phyloP scores from a whole-genome alignment of 2,888 invertebrate species.

The Hesperia comma region DNA sequence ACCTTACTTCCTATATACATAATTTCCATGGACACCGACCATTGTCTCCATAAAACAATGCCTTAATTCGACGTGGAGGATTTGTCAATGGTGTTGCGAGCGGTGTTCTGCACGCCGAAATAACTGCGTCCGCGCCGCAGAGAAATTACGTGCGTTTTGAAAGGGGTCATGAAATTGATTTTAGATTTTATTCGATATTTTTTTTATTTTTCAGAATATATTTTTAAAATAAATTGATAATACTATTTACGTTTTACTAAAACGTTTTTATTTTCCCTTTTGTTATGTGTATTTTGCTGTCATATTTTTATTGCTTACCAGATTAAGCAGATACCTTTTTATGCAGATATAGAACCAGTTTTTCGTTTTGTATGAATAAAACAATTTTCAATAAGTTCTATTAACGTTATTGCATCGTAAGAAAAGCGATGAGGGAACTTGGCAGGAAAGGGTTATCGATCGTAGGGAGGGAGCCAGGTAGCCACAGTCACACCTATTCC shows the following conservation, averaged over 20 bases:
- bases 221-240: no score
- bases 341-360: no score
- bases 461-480: background rate
- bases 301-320: no score
- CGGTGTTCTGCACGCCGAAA: conserved; percentile 32
- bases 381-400: no score
- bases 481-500: background rate
- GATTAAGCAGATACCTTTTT: no score
- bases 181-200: no score
- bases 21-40: conserved; percentile 47
- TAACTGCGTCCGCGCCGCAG: background rate
- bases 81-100: conserved; percentile 43
- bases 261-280: no score
- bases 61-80: conserved; percentile 53
- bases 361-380: no score
- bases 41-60: conserved; percentile 73
- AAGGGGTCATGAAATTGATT: conserved; percentile 4
- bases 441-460: background rate
- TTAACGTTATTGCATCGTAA: background rate
- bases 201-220: no score
- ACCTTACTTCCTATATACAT: conserved; percentile 57
- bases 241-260: no score
- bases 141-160: conserved; percentile 12
- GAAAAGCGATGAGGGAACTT: background rate
- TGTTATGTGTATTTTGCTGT: no score